Evolutionary conservation across 2,888 invertebrate genomes (phyloP).

Genomic region (Drosophila quinaria): DNA sequence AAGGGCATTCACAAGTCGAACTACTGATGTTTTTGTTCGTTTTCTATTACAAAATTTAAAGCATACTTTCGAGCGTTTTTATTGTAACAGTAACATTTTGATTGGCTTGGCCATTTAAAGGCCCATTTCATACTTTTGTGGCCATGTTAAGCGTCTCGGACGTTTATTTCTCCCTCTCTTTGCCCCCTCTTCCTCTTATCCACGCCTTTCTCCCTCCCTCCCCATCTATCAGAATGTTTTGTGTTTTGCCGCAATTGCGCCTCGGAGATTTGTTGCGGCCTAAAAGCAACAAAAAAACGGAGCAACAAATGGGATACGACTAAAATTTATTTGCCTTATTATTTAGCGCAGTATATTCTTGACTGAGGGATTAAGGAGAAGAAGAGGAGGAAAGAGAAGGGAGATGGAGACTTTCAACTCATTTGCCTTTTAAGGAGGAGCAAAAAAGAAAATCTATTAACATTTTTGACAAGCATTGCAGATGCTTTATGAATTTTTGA

Average conservation of each 20-base stretch:
- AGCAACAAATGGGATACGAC: conserved; percentile 11
- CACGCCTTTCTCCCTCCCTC: neutral
- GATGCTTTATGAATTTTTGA: conserved; percentile 64
- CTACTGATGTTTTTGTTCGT: too few relatives aligned
- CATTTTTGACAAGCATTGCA: conserved; percentile 45
- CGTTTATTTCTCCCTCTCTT: neutral
- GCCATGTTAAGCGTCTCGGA: conserved; percentile 39
- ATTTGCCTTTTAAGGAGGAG: conserved; percentile 33
- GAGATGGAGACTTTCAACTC: conserved; percentile 41
- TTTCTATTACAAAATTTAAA: conserved; percentile 34
- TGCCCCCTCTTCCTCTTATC: neutral
- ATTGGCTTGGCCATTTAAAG: conserved; percentile 66
- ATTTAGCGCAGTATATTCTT: conserved; percentile 52
- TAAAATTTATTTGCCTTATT: conserved; percentile 75
- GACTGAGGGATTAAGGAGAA: neutral
- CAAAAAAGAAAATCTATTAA: conserved; percentile 41
- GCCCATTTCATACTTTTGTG: conserved; percentile 44
- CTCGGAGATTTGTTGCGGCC: conserved; percentile 67
- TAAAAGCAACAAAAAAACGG: conserved; percentile 15
- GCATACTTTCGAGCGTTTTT: conserved; percentile 51
- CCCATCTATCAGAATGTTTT: conserved; percentile 45
- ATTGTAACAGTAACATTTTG: conserved; percentile 58
- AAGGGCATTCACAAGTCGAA: conserved; percentile 10
- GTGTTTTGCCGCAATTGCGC: conserved; percentile 77
- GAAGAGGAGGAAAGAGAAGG: neutral